phyloP scores from a whole-genome alignment of 2,888 invertebrate species.

The Trypoxylon attenuatum region DNA sequence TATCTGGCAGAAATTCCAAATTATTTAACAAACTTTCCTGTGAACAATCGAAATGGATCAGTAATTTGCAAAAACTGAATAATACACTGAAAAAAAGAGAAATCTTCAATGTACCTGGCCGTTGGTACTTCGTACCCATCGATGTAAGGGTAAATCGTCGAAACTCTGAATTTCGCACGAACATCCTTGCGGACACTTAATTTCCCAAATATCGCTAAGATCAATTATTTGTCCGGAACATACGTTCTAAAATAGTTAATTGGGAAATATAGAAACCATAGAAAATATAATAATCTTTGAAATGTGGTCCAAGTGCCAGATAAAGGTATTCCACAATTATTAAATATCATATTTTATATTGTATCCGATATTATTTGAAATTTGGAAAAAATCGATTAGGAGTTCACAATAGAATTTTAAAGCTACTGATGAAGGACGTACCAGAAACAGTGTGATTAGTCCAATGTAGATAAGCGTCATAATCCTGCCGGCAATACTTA shows the following conservation, averaged over 20 bases:
- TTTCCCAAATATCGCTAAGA: conserved; percentile 64
- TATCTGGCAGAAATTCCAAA: conserved; percentile 34
- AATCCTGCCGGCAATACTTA: conserved; percentile 26
- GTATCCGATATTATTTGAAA: no score
- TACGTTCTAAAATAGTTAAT: conserved; percentile 47
- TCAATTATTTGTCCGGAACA: conserved; percentile 60
- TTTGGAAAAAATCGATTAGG: background rate
- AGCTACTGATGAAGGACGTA: conserved; percentile 37
- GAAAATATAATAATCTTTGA: no score
- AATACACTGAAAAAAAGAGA: background rate
- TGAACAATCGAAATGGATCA: background rate
- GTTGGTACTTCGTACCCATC: conserved; percentile 57
- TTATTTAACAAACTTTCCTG: conserved; percentile 28
- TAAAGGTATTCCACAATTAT: no score
- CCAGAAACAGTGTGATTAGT: conserved; percentile 43
- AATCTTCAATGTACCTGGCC: conserved; percentile 34
- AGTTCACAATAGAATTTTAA: conserved; percentile 1
- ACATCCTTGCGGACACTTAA: conserved; percentile 67
- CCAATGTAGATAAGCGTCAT: conserved; percentile 50
- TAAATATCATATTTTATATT: no score
- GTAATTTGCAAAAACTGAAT: background rate
- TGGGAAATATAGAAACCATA: no score
- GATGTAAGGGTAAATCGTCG: conserved; percentile 67
- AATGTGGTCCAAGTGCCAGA: no score
- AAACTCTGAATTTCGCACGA: conserved; percentile 68